Percentiles rank a stretch among this genome's conserved stretches.
These are phyloP conservation scores for Mustela lutreola DNA, from an alignment of 2,113 vertebrate genomes.

Conservation along the genomic window DNA sequence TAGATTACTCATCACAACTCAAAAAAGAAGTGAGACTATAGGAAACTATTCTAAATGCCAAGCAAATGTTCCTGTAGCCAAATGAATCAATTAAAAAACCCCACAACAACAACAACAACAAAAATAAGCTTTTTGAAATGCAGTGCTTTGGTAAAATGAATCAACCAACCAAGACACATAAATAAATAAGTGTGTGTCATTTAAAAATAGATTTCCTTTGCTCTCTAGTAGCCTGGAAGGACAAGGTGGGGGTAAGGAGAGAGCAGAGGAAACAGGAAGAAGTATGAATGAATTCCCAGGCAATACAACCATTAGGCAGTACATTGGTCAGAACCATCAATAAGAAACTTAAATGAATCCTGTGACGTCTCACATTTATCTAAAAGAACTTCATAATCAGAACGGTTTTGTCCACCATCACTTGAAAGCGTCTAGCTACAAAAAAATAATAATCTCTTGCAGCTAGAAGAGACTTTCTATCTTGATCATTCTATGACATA, in stretches of 20 bases:
- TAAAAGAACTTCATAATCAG: conserved; percentile 47
- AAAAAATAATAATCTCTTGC: conserved; percentile 51
- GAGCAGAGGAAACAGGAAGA: not conserved
- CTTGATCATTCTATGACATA: conserved; percentile 27
- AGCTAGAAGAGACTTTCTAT: conserved; percentile 24
- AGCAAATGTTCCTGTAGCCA: conserved; percentile 60
- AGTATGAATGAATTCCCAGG: not conserved
- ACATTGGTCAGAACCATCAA: not conserved
- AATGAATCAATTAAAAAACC: not conserved
- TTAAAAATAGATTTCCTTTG: conserved; percentile 59
- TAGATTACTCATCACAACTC: conserved; percentile 29
- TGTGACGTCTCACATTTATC: not conserved
- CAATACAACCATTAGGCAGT: not conserved
- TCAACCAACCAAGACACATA: conserved; percentile 2
- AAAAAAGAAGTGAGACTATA: not conserved
- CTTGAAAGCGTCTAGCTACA: conserved; percentile 10
- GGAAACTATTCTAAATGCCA: conserved; percentile 46
- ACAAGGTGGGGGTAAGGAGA: not conserved
- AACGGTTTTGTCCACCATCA: not conserved
- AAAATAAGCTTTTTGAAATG: conserved; percentile 36
- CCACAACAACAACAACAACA: not conserved
- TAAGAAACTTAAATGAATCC: not conserved
- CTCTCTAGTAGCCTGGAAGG: not conserved
- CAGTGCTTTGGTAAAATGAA: conserved; percentile 26
- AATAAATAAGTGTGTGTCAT: not conserved